Evolutionary conservation across 2,113 vertebrate species (phyloP).

Genomic region (Nesogale talazaci): DNA sequence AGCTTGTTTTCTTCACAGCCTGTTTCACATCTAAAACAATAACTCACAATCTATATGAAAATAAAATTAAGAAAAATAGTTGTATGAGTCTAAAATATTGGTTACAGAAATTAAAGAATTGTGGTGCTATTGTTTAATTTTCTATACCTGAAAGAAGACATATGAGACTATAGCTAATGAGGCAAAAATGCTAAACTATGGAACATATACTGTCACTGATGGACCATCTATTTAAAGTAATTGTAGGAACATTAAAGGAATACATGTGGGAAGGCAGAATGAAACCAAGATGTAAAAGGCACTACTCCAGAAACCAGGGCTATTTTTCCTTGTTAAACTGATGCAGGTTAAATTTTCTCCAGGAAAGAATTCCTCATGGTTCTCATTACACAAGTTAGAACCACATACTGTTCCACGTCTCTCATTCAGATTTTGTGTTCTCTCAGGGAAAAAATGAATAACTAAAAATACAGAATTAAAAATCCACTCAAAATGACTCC

Average conservation of each 20-base stretch:
- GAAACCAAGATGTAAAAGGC: conserved; percentile 17
- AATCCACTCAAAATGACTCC: no score
- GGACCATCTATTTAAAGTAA: background rate
- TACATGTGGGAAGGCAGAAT: background rate
- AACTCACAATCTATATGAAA: background rate
- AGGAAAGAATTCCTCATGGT: conserved; percentile 25
- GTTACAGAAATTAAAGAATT: conserved; percentile 12
- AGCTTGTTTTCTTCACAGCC: background rate
- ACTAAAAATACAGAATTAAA: no score
- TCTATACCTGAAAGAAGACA: conserved; percentile 8
- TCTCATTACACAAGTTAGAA: background rate
- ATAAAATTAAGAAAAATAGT: conserved; percentile 10
- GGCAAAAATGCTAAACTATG: background rate
- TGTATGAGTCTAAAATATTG: background rate
- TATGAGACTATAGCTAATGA: background rate
- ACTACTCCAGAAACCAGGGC: background rate
- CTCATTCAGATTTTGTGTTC: conserved; percentile 28
- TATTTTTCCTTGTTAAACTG: conserved; percentile 8
- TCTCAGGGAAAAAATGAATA: background rate
- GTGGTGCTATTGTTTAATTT: background rate
- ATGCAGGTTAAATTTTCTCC: background rate
- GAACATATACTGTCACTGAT: background rate
- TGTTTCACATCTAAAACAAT: conserved; percentile 3
- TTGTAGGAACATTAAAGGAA: conserved; percentile 7
- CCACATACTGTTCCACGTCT: background rate